Evolutionary conservation across 1,140 invertebrate species (phyloP), one percentile per base, ranked within the genome.

Genomic region (Drosophila ohnishii): DNA sequence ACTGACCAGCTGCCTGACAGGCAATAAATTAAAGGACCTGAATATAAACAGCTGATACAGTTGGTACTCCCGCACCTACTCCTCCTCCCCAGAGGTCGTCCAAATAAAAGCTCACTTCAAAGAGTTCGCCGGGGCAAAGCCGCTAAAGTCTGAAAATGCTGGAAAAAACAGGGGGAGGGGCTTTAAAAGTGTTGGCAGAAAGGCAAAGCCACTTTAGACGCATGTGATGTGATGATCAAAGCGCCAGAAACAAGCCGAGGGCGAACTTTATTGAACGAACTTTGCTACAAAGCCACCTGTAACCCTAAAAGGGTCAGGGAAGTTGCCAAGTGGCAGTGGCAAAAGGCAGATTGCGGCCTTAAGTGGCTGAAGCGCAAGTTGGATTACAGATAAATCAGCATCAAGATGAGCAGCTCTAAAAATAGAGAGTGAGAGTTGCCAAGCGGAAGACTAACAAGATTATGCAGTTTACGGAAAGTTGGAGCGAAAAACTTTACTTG

Each of bases 1-100:
- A 66, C 64, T 62, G 61, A 85, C 73, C 53, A 58, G 45, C 50
- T 39, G 48, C 32, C 45, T 42, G 70, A 75, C 75, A 87, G 73
- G 70, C 78, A 78, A 86, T 85, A 86, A 81, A 78, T 78, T 85
- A 64, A 69, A 40, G 47, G n/a, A 56, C 48, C 73, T 42, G 62
- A 42, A 60, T 63, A 67, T 40, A 71, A 55, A 55, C 61, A 65
- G 64, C 45, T 56, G 51, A 71, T 57, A 40, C 56, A 71, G 55
- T 28, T 16, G 14, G 25, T 37, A 32, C 55, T 53, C 22, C 44
- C 6, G 10, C 42, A 40, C n/a, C 14, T 40, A 3, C 39, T 25
- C 19, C 22, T 28, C 13, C 11, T n/a, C 14, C 45, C 7, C 22
- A 28, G 45, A 47, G 45, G 45, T 47, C 32, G 47, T 19, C 37